These are phyloP conservation scores for Cyclura pinguis DNA, from an alignment of 2,797 vertebrate species.

Conservation along the genomic window DNA sequence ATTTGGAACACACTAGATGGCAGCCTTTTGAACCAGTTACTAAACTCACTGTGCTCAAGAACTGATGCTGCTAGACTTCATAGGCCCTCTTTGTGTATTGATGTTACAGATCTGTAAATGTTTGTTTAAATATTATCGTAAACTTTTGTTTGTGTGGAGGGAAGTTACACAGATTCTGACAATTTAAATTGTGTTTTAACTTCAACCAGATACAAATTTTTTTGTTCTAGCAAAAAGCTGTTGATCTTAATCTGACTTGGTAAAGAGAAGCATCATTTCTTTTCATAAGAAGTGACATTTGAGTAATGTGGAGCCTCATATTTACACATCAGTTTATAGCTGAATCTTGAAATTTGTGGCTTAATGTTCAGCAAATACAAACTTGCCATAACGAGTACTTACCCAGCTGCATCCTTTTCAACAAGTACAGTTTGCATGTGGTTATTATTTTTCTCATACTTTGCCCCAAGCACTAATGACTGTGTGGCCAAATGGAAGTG, in stretches of 20 bases:
- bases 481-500: background rate
- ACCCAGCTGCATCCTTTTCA: background rate
- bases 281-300: background rate
- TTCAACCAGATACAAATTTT: background rate
- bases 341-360: background rate
- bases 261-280: background rate
- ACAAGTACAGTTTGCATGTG: background rate
- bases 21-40: conserved; percentile 56
- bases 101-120: background rate
- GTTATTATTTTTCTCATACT: background rate
- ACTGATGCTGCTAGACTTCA: background rate
- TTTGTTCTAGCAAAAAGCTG: background rate
- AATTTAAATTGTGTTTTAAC: background rate
- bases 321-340: background rate
- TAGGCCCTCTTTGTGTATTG: background rate
- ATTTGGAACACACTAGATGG: conserved; percentile 61
- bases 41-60: background rate
- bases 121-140: background rate
- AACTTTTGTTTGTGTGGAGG: background rate
- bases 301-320: background rate
- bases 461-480: background rate
- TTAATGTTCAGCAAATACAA: background rate
- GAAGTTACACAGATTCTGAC: background rate
- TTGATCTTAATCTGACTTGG: background rate
- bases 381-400: background rate